Evolutionary conservation across 2,113 vertebrate genomes (phyloP).

Genomic region (Tautogolabrus adspersus): DNA sequence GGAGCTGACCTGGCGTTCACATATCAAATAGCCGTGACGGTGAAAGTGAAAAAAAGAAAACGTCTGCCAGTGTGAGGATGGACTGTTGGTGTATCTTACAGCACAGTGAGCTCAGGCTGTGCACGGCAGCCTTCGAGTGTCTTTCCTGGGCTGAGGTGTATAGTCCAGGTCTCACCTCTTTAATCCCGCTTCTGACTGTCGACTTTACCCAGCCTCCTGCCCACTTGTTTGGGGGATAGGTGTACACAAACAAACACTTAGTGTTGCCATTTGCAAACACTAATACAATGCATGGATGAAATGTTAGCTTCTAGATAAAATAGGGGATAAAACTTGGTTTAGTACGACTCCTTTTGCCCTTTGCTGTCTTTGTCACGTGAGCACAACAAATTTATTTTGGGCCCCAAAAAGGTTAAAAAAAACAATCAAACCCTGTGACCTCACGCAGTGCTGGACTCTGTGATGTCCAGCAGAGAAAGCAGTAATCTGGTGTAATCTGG

Average conservation of each 20-base stretch:
- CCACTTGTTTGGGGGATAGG: constrained; percentile 15
- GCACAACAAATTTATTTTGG: background rate
- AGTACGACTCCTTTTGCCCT: background rate
- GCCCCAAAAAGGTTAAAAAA: background rate
- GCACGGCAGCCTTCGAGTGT: background rate
- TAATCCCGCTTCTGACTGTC: constrained; percentile 38
- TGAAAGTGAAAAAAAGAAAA: background rate
- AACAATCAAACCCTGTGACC: background rate
- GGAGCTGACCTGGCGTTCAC: background rate
- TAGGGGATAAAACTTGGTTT: background rate
- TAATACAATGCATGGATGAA: background rate
- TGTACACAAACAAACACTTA: background rate
- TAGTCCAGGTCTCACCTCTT: constrained; percentile 20
- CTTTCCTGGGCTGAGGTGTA: constrained; percentile 14
- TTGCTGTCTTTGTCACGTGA: background rate
- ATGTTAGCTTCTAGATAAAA: background rate
- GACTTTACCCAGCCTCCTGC: constrained; percentile 42
- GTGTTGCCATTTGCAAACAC: background rate
- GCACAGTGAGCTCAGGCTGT: background rate
- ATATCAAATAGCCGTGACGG: constrained; percentile 11
- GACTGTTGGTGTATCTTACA: constrained; percentile 4
- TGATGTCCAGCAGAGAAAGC: constrained; percentile 25
- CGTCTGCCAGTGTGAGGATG: background rate
- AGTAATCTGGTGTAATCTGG: constrained; percentile 55
- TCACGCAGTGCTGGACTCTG: constrained; percentile 1